These are phyloP conservation scores for Holacanthus passer DNA, from an alignment of 2,113 vertebrate genomes.

Conservation along the genomic window DNA sequence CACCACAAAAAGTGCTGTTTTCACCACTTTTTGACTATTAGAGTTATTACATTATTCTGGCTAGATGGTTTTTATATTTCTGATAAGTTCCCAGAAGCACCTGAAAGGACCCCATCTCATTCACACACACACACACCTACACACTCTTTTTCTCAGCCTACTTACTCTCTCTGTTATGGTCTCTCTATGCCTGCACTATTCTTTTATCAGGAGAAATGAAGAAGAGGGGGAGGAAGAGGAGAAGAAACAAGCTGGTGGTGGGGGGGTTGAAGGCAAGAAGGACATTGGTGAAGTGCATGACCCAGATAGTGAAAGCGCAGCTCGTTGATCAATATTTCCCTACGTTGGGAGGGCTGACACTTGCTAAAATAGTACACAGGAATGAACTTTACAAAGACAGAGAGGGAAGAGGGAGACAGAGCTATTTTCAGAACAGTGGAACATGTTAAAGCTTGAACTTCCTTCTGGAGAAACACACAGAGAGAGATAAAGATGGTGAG, in stretches of 20 bases:
- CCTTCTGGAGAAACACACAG: no score
- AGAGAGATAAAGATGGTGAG: no score
- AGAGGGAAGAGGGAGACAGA: neutral
- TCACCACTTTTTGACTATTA: slow-evolving; percentile 29
- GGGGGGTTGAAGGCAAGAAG: neutral
- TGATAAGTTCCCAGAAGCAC: slow-evolving; percentile 38
- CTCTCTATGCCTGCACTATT: slow-evolving; percentile 2
- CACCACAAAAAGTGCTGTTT: slow-evolving; percentile 43
- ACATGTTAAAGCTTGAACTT: neutral
- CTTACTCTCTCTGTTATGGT: neutral
- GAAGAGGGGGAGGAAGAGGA: neutral
- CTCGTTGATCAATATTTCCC: slow-evolving; percentile 39
- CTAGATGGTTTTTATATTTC: slow-evolving; percentile 53
- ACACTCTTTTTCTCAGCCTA: neutral
- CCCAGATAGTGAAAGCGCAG: slow-evolving; percentile 29
- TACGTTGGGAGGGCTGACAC: neutral
- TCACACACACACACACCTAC: neutral
- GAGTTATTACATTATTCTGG: slow-evolving; percentile 49
- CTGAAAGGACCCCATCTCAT: slow-evolving; percentile 7
- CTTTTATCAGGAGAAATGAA: slow-evolving; percentile 1
- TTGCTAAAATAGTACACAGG: slow-evolving; percentile 19
- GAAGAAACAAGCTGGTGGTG: neutral
- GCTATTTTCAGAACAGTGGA: slow-evolving; percentile 25
- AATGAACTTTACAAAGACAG: slow-evolving; percentile 21
- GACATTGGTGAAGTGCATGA: neutral